phyloP scores from a whole-genome alignment of 2,888 invertebrate species.

The Zaprionus lineosus region DNA sequence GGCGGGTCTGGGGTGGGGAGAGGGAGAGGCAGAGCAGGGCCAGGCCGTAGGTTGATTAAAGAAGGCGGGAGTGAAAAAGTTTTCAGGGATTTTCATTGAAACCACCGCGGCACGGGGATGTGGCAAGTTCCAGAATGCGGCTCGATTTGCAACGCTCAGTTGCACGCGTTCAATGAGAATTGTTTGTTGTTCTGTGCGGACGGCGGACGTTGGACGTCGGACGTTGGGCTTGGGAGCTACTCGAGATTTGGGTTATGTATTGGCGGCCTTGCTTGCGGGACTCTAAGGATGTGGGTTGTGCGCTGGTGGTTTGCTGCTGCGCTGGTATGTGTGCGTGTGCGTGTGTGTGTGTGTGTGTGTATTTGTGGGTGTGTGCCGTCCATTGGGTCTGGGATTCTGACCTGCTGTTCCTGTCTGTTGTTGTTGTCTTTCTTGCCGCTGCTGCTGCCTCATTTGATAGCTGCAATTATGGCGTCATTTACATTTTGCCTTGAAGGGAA shows the following conservation, averaged over 20 bases:
- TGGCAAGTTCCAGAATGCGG: conserved; percentile 28
- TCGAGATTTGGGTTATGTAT: no score
- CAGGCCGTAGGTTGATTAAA: neutral
- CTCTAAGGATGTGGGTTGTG: no score
- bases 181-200: no score
- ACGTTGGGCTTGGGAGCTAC: no score
- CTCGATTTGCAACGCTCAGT: conserved; percentile 74
- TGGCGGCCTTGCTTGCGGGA: no score
- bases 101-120: conserved; percentile 26
- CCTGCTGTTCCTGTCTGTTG: conserved; percentile 27
- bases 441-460: conserved; percentile 65
- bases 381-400: conserved; percentile 29
- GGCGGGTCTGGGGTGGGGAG: no score
- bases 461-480: conserved; percentile 79
- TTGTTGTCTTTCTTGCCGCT: conserved; percentile 9
- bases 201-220: no score
- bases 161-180: conserved; percentile 62
- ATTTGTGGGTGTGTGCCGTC: no score
- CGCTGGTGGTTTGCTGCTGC: no score
- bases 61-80: conserved; percentile 4
- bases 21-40: neutral
- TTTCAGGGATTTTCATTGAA: conserved; percentile 2
- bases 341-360: neutral
- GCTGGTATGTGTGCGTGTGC: no score
- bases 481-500: conserved; percentile 66